phyloP scores from a whole-genome alignment of 1,140 invertebrate genomes.

The Tyrophagus putrescentiae region DNA sequence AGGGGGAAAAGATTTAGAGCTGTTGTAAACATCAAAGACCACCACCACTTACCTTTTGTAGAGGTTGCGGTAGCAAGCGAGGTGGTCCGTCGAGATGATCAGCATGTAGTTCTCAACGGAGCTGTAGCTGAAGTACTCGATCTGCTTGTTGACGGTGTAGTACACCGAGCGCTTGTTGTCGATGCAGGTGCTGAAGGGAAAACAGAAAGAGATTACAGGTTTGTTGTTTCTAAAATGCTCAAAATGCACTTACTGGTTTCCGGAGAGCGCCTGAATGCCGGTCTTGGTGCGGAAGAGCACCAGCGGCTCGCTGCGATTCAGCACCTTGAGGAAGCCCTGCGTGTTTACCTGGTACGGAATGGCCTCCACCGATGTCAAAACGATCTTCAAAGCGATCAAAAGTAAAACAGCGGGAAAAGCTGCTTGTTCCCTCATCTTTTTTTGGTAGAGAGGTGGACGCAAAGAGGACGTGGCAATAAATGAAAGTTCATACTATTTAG shows the following conservation, averaged over 20 bases:
- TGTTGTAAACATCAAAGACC: too few species aligned
- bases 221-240: too few species aligned
- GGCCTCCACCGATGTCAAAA: too few species aligned
- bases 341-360: too few species aligned
- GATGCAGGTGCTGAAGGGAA: neutral
- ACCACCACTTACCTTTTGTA: neutral
- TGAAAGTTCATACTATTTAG: too few species aligned
- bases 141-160: neutral
- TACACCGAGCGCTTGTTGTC: neutral
- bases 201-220: neutral
- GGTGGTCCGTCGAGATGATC: neutral
- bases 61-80: neutral
- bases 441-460: too few species aligned
- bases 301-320: neutral
- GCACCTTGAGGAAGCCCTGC: neutral
- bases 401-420: too few species aligned
- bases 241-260: constrained; percentile 7
- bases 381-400: too few species aligned
- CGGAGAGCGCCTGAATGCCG: neutral
- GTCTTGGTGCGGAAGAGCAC: neutral
- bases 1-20: too few species aligned
- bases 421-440: too few species aligned
- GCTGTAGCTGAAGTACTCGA: neutral
- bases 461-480: too few species aligned
- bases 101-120: neutral